Conservation (phyloP, 2,888 invertebrate species). For the Epirrhoe tristata region DNA sequence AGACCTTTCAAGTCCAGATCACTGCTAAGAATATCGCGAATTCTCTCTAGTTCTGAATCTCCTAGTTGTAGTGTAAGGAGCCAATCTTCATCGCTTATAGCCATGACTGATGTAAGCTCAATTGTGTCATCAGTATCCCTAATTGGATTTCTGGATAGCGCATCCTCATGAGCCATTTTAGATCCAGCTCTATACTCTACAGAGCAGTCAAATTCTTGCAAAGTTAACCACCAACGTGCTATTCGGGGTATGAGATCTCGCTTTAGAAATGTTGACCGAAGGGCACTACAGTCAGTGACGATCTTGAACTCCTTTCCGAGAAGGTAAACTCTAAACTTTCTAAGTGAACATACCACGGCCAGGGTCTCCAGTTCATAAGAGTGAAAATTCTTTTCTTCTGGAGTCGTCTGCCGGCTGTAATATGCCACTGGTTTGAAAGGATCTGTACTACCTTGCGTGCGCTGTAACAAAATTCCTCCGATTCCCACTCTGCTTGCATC, state of each 20-base stretch:
- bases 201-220: no score
- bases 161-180: constrained; percentile 7
- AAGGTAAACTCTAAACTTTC: constrained; percentile 9
- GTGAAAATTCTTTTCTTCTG: constrained; percentile 1
- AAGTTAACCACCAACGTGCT: constrained; percentile 15
- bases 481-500: constrained; percentile 6
- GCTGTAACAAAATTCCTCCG: constrained; percentile 5
- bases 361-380: constrained; percentile 11
- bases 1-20: neutral
- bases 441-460: neutral
- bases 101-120: no score
- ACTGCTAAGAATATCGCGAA: neutral
- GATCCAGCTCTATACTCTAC: constrained; percentile 8
- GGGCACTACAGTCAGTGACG: constrained; percentile 6
- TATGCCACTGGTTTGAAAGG: neutral
- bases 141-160: constrained; percentile 3
- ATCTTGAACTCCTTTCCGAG: no score
- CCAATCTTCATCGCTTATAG: constrained; percentile 17
- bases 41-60: constrained; percentile 15
- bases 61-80: constrained; percentile 14
- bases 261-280: constrained; percentile 7
- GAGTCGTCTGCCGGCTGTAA: constrained; percentile 3
- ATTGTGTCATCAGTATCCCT: neutral
- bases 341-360: neutral
- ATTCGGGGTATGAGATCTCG: constrained; percentile 7